Evolutionary conservation across 1,140 invertebrate species (phyloP).

Genomic region (Drosophila funebris): DNA sequence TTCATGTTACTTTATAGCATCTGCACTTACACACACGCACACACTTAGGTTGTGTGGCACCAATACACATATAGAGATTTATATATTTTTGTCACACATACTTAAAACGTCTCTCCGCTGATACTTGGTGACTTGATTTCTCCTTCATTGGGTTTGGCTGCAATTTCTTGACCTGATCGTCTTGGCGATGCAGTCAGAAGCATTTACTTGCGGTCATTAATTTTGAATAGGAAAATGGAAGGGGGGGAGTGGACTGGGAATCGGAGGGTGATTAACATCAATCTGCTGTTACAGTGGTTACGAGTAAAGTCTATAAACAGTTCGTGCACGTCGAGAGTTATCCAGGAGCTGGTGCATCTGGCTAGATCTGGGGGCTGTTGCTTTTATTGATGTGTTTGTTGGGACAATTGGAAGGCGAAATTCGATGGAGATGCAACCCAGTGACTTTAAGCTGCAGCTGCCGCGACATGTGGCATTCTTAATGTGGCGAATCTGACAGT

Average conservation of each 20-base stretch:
- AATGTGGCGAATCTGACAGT: slow-evolving; percentile 59
- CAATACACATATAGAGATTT: slow-evolving; percentile 44
- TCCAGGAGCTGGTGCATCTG: slow-evolving; percentile 22
- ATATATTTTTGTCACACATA: slow-evolving; percentile 68
- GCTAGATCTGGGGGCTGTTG: slow-evolving; percentile 20
- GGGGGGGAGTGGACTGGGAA: background rate
- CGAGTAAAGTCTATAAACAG: slow-evolving; percentile 12
- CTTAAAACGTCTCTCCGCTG: slow-evolving; percentile 58
- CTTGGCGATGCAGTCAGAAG: slow-evolving; percentile 62
- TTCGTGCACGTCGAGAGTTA: slow-evolving; percentile 38
- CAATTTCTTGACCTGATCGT: slow-evolving; percentile 23
- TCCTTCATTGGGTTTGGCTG: slow-evolving; percentile 43
- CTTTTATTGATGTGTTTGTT: slow-evolving; percentile 39
- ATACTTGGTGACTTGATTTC: slow-evolving; percentile 51
- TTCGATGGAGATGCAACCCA: slow-evolving; percentile 42
- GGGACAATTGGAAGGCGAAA: slow-evolving; percentile 41
- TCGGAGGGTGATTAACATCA: slow-evolving; percentile 1
- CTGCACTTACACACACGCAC: slow-evolving; percentile 6
- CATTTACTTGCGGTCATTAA: slow-evolving; percentile 70
- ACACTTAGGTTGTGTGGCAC: slow-evolving; percentile 3
- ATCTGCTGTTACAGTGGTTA: background rate
- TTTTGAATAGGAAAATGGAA: slow-evolving; percentile 23
- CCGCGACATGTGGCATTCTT: slow-evolving; percentile 55
- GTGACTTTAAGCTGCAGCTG: slow-evolving; percentile 65
- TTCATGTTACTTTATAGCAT: slow-evolving; percentile 54